Evolutionary conservation across 37 sponge, comb jelly and placozoan species (phyloP), one percentile per base, ranked within the genome.

Genomic region (Axinella damicornis): DNA sequence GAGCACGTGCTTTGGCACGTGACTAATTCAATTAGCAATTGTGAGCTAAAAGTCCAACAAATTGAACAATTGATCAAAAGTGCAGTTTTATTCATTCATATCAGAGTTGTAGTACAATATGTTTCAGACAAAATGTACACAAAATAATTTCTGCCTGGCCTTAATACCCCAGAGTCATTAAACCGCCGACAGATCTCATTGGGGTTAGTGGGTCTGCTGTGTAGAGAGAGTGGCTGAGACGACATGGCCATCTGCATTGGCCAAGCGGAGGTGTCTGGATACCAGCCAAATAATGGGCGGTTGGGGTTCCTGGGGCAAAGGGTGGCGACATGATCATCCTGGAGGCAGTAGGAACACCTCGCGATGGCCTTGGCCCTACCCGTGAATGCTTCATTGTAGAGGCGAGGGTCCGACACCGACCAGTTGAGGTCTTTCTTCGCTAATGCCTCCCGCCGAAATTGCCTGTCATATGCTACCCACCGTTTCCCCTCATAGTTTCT

Each of bases 371-470:
- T 32, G 41, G 79, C 65, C 2, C 52, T 41, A 27, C 79, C 79
- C 28, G 79, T 78, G 53, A 78, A 78, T 37, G 66, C 56, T 53
- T 78, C 66, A 28, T 62, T 78, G 66, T 78, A 78, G 22, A 78
- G 53, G 53, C 66, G 66, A 1, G 66, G 18, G 53, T 78, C 52
- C 16, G 53, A 5, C 1, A 40, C 53, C 20, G 66, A 63, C 79
- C 79, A 78, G 53, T 78, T 64, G 6, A 78, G 53, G n/a, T 63
- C 21, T 18, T 78, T 78, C 2, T 1, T 20, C 2, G 65, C 66
- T 19, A 65, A 53, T 17, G 79, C 79, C 66, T 78, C 66, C 52
- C 79, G 5, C n/a, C 79, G 53, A 36, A 5, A 78, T 19, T 32
- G 33, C 2, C 66, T 2, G 66, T 78, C 79, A 38, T 78, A 78